These are phyloP conservation scores for Acrocephalus scirpaceus DNA, from an alignment of 2,797 vertebrate species.

Conservation along the genomic window DNA sequence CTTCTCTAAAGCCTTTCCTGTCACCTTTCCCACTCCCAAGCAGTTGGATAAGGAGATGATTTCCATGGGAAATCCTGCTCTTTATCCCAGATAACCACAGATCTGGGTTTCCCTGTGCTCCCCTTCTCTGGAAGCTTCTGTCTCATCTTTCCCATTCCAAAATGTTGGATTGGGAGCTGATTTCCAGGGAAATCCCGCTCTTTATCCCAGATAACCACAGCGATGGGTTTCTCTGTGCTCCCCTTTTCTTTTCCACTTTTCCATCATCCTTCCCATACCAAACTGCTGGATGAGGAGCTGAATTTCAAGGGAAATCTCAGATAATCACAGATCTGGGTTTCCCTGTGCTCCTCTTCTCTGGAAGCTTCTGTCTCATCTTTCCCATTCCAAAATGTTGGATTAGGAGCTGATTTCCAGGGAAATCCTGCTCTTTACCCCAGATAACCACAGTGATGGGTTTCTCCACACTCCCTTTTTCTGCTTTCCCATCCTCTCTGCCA, in stretches of 20 bases:
- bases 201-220: background rate
- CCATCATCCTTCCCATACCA: background rate
- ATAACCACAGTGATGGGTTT: background rate
- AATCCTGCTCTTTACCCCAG: too few species aligned
- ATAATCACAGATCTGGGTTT: background rate
- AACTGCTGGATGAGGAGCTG: background rate
- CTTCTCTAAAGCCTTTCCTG: background rate
- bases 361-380: too few species aligned
- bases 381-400: background rate
- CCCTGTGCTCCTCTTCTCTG: background rate
- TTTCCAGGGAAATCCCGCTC: rapidly evolving
- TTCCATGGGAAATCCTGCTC: background rate
- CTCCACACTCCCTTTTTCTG: background rate
- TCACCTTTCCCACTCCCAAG: background rate
- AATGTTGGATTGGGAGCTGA: too few species aligned
- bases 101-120: background rate
- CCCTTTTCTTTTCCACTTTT: background rate
- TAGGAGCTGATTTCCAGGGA: background rate
- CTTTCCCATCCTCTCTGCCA: background rate
- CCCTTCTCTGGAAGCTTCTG: background rate
- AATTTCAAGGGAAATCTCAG: background rate
- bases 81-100: background rate
- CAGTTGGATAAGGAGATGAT: too few species aligned
- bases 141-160: background rate
- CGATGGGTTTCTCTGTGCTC: rapidly evolving